A percentile compares a stretch with the other conserved stretches of the same genome.
These are phyloP conservation scores for Drosophila trichaetosa DNA, from an alignment of 2,888 invertebrate genomes.

Conservation along the genomic window DNA sequence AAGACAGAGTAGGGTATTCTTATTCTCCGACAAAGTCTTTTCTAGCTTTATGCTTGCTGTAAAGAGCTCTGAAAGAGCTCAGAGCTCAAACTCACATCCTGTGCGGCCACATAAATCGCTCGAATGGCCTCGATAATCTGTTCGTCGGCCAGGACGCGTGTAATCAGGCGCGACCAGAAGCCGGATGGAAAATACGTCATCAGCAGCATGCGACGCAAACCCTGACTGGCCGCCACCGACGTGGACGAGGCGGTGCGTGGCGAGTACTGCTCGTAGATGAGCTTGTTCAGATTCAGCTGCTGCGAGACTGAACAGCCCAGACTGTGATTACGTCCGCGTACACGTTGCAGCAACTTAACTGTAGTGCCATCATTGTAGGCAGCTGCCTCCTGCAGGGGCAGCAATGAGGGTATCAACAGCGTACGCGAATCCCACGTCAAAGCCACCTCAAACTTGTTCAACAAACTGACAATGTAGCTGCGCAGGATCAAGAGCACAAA, in stretches of 20 bases:
- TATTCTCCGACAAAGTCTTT: no score
- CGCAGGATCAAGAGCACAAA: constrained; percentile 5
- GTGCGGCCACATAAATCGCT: constrained; percentile 89
- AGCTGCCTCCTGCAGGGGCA: constrained; percentile 91
- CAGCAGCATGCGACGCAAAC: constrained; percentile 89
- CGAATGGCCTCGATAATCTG: constrained; percentile 92
- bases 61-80: background rate
- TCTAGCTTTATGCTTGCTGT: no score
- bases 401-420: constrained; percentile 94
- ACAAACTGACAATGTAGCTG: constrained; percentile 94
- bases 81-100: constrained; percentile 86
- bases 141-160: constrained; percentile 95
- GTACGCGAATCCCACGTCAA: constrained; percentile 97
- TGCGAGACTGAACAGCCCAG: constrained; percentile 82
- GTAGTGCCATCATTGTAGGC: constrained; percentile 81
- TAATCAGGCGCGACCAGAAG: constrained; percentile 98
- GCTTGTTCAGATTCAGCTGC: constrained; percentile 81
- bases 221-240: constrained; percentile 45
- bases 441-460: constrained; percentile 99
- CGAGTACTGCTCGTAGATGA: constrained; percentile 73
- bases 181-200: constrained; percentile 99
- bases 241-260: constrained; percentile 35
- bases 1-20: no score
- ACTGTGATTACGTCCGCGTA: constrained; percentile 77
- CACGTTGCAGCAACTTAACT: constrained; percentile 83